A percentile compares a stretch with the other conserved stretches of the same genome.
Conservation (phyloP, 1,140 invertebrate species). For the Neoseiulus cucumeris region DNA sequence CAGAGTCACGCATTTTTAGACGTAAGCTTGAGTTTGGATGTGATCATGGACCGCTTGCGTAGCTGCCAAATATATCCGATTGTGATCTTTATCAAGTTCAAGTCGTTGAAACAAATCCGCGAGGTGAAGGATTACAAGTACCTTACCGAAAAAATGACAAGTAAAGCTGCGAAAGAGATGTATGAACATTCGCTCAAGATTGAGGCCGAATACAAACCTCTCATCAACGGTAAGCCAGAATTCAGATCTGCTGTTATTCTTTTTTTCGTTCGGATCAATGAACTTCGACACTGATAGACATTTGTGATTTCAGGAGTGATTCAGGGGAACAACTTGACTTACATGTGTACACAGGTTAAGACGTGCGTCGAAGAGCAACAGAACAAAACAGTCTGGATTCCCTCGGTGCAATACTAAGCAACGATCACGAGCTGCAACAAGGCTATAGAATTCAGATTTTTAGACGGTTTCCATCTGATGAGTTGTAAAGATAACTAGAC, state of each 20-base stretch:
- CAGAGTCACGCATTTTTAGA: constrained; percentile 73
- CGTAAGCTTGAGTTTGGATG: constrained; percentile 44
- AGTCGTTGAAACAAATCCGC: constrained; percentile 74
- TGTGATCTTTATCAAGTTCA: constrained; percentile 80
- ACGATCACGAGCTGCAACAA: too few species aligned
- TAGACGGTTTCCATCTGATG: too few species aligned
- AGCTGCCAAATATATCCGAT: constrained; percentile 83
- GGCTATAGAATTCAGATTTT: too few species aligned
- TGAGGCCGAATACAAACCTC: constrained; percentile 70
- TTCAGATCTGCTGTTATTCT: not conserved
- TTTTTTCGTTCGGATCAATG: too few species aligned
- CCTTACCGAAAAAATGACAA: constrained; percentile 70
- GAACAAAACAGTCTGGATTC: constrained; percentile 84
- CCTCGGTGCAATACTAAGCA: constrained; percentile 24
- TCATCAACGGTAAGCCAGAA: constrained; percentile 52
- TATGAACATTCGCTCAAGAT: constrained; percentile 75
- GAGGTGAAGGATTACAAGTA: constrained; percentile 49
- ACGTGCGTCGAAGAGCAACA: constrained; percentile 76
- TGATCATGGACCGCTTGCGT: constrained; percentile 66
- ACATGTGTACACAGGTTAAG: constrained; percentile 86
- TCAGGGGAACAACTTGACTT: constrained; percentile 73
- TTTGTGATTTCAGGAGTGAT: constrained; percentile 47
- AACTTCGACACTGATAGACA: not conserved
- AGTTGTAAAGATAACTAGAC: too few species aligned
- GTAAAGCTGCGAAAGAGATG: constrained; percentile 88